A percentile compares a stretch with the other conserved stretches of the same genome.
phyloP scores from a whole-genome alignment of 2,797 vertebrate genomes.

The Podarcis siculus region DNA sequence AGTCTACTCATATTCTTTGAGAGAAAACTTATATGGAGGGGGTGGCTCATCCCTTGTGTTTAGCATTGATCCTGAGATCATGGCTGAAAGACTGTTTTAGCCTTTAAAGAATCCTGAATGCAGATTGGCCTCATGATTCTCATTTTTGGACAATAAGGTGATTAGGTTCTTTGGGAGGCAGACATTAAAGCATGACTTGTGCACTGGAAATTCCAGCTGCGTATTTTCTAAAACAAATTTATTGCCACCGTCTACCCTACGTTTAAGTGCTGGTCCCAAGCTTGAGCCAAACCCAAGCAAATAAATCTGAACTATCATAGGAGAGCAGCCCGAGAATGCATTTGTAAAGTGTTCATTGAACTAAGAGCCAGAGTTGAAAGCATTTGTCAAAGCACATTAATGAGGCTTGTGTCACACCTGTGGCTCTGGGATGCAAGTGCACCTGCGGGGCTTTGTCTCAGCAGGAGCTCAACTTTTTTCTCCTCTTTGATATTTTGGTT shows the following conservation, averaged over 20 bases:
- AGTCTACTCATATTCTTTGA: neutral
- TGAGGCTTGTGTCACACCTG: neutral
- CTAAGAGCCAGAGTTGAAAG: neutral
- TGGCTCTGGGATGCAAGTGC: neutral
- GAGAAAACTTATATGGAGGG: neutral
- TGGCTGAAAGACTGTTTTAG: neutral
- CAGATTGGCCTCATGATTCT: neutral
- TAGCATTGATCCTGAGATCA: neutral
- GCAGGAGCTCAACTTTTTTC: neutral
- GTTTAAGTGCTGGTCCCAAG: neutral
- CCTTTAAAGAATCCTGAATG: neutral
- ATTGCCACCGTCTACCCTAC: neutral
- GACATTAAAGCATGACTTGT: neutral
- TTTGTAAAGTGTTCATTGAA: rapidly evolving
- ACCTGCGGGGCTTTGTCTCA: neutral
- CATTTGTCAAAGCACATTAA: constrained; percentile 10
- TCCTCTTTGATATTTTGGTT: neutral
- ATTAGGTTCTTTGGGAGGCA: neutral
- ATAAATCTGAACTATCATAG: neutral
- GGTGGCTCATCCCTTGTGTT: neutral
- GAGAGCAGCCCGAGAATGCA: neutral
- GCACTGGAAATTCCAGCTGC: rapidly evolving
- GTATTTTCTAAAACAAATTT: neutral
- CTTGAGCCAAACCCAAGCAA: neutral
- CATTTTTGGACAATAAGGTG: neutral